These are phyloP conservation scores for Paracanthobrama guichenoti DNA, from an alignment of 2,113 vertebrate species.

Conservation along the genomic window DNA sequence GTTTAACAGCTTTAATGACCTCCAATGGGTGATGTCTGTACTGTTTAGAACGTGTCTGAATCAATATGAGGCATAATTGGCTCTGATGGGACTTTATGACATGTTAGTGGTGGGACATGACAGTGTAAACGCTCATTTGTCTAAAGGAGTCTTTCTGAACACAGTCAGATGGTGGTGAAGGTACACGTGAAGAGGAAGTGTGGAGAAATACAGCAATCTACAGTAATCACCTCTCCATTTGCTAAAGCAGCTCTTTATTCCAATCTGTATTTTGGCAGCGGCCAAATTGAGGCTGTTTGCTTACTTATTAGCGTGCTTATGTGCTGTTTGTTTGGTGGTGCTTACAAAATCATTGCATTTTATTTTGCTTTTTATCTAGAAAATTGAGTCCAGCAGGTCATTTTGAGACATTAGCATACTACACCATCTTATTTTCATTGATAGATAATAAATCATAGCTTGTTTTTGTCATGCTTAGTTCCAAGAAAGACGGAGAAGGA, in stretches of 20 bases:
- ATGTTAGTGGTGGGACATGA: slow-evolving; percentile 65
- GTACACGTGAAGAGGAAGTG: slow-evolving; percentile 67
- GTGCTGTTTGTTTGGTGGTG: slow-evolving; percentile 44
- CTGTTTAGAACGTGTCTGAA: slow-evolving; percentile 66
- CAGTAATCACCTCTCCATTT: slow-evolving; percentile 71
- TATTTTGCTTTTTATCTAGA: neutral
- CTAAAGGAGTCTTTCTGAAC: slow-evolving; percentile 64
- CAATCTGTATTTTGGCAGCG: slow-evolving; percentile 59
- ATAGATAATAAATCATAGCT: neutral
- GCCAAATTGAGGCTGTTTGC: slow-evolving; percentile 61
- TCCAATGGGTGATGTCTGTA: slow-evolving; percentile 57
- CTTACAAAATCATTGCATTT: slow-evolving; percentile 46
- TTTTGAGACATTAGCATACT: neutral
- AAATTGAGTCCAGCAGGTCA: neutral
- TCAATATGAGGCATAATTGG: slow-evolving; percentile 72
- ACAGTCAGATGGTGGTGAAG: slow-evolving; percentile 51
- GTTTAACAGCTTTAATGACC: slow-evolving; percentile 62
- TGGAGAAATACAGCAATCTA: slow-evolving; percentile 63
- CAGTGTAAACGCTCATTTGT: slow-evolving; percentile 71
- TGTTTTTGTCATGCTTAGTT: neutral
- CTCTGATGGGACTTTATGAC: slow-evolving; percentile 74
- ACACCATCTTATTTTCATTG: neutral
- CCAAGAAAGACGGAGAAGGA: no score
- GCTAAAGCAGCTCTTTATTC: slow-evolving; percentile 61
- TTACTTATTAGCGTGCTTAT: slow-evolving; percentile 60